phyloP scores from a whole-genome alignment of 2,888 invertebrate species.

The Eristalis arbustorum region DNA sequence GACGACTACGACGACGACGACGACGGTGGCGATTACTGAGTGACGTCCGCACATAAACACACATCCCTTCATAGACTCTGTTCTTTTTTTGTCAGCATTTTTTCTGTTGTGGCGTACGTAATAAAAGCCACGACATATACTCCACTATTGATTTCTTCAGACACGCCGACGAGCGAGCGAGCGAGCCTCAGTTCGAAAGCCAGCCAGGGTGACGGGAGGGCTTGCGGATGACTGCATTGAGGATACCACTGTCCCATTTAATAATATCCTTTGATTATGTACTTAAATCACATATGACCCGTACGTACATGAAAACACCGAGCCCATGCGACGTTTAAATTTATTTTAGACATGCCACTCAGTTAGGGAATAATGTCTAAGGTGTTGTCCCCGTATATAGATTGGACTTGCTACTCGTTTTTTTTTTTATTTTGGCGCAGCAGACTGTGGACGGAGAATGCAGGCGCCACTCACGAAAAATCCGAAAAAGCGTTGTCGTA shows the following conservation, averaged over 20 bases:
- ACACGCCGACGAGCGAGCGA: background rate
- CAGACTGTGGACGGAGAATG: background rate
- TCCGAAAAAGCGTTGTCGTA: background rate
- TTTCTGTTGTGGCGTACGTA: conserved; percentile 53
- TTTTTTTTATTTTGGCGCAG: background rate
- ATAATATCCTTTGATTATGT: conserved; percentile 41
- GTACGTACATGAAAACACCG: background rate
- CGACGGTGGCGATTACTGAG: conserved; percentile 15
- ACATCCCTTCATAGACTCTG: conserved; percentile 9
- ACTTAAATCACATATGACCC: conserved; percentile 45
- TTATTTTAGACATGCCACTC: background rate
- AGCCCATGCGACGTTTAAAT: background rate
- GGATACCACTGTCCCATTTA: conserved; percentile 61
- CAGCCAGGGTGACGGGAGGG: background rate
- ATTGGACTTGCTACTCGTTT: background rate
- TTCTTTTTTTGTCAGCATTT: conserved; percentile 22
- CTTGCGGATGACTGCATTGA: conserved; percentile 59
- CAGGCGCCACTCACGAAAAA: conserved; percentile 4
- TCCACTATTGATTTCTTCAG: conserved; percentile 56
- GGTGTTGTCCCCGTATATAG: conserved; percentile 13
- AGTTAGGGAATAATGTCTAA: conserved; percentile 25
- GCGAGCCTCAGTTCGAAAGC: too few species aligned
- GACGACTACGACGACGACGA: background rate
- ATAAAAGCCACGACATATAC: conserved; percentile 53
- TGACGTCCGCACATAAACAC: conserved; percentile 55